Base-by-base conservation (phyloP, 2,113 vertebrate genomes). In the Oryzias celebensis region DNA sequence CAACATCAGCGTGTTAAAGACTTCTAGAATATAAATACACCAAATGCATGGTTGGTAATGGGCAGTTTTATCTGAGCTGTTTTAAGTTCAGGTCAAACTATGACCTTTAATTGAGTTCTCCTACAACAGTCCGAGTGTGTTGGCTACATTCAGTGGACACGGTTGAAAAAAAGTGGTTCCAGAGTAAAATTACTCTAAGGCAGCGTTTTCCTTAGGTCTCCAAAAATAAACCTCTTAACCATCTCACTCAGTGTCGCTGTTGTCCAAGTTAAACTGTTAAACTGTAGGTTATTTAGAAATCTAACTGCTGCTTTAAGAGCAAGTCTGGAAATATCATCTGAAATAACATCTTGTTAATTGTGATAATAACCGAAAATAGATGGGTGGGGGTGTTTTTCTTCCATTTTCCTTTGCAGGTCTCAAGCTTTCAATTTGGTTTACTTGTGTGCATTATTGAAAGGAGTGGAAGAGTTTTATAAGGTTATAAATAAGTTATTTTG, bases 191-290 rank as follows among this genome's bases (percentile, higher is more conserved):
- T 53, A 55, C 72, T 78, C 82, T 85, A 80, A 85, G 50, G 52
- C 77, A 65, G 81, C 82, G 71, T 36, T 81, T 82, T 63, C 55
- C 62, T 74, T 58, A 70, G 1, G 57, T 66, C 68, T 73, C 62
- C 71, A 31, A 70, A 89, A 85, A 87, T 83, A 87, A 80, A 84
- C 59, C 44, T 3, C 78, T 64, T 28, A 61, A 44, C 77, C 80
- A 86, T 56, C 71, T 84, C 82, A 84, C 68, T 76, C 72, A 60
- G 75, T 66, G 22, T 65, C 59, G 53, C 54, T 75, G 63, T 65
- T 57, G n/a, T 47, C 43, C 64, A 73, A 79, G 80, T 90, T 78
- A 78, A 87, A 84, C 56, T 18, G 7, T 74, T 59, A 48, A 73
- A 51, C 65, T 26, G 15, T 24, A 53, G 52, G 68, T 85, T 75